Evolutionary conservation across 2,797 vertebrate species (phyloP), one percentile per base, ranked within the genome.

Genomic region (Acipenser oxyrinchus): DNA sequence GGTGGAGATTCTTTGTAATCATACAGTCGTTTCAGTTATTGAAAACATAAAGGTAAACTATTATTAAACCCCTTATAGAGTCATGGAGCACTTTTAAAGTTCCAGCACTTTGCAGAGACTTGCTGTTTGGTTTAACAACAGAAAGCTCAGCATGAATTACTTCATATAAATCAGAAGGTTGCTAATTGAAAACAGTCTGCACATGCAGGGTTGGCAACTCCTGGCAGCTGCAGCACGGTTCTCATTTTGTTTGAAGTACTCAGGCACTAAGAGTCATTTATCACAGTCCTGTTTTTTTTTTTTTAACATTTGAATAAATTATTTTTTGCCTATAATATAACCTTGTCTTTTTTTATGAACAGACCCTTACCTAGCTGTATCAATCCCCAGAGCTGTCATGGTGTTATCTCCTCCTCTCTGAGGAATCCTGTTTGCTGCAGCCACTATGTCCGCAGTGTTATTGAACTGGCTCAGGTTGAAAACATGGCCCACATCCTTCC

Each of bases 381-480:
- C 92, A 66, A 98, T 98, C 64, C 92, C 95, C 65, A 91, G 76
- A 68, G 95, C 95, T 8, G 96, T 98, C 88, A 90, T 92, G 18
- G 96, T 99, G 73, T 88, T 92, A 0, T 75, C 79, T 18, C 96
- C 96, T 1, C 86, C 83, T 51, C 89, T 87, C 80, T 95, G 95
- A 8, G 68, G 74, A 73, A 98, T 93, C 0, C 65, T 62, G 0
- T 15, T 66, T 3, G 95, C 93, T 51, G 90, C 87, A 0, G 66
- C 1, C 64, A 93, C 80, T 51, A 97, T 87, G 6, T 85, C 84
- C 0, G 73, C 23, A 0, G 84, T 96, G 49, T 88, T 94, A 2
- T 82, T 81, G 67, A 95, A 95, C 55, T 94, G 89, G 70, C 90
- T 98, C 76, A 98, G 86, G 74, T 92, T 95, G 83, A 99, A 94